Evolutionary conservation across 2,113 vertebrate genomes (phyloP).

Genomic region (Ifrita kowaldi): DNA sequence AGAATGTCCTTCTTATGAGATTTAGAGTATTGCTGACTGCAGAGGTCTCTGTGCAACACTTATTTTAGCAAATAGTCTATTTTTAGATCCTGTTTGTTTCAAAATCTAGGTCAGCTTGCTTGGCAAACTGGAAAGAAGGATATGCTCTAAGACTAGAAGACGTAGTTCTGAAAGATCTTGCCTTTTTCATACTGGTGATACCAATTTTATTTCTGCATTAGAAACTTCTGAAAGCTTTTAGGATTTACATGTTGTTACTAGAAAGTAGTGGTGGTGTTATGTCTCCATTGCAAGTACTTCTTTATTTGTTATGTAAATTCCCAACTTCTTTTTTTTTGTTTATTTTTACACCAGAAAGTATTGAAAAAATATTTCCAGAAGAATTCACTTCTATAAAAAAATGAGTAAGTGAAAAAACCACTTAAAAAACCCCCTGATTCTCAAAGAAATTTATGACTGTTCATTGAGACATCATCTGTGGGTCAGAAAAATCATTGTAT

Average conservation of each 20-base stretch:
- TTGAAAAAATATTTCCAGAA: background rate
- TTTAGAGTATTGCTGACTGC: background rate
- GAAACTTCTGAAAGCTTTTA: background rate
- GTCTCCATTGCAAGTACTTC: background rate
- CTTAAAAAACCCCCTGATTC: background rate
- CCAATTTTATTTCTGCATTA: background rate
- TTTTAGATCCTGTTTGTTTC: conserved; percentile 47
- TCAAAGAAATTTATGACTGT: background rate
- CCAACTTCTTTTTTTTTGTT: too few relatives aligned
- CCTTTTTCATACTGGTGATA: background rate
- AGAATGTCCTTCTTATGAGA: background rate
- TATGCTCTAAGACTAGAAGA: background rate
- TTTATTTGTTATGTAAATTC: background rate
- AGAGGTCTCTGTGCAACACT: background rate
- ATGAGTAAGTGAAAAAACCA: background rate
- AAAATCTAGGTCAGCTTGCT: conserved; percentile 58
- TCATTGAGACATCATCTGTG: background rate
- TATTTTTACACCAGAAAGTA: background rate
- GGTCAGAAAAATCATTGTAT: background rate
- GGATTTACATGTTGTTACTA: background rate
- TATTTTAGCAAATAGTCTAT: conserved; percentile 38
- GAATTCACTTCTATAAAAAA: background rate
- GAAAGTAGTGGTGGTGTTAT: background rate
- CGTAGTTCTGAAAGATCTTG: background rate
- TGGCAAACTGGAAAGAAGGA: background rate